Percentiles rank a stretch among this genome's conserved stretches.
Evolutionary conservation across 2,113 vertebrate genomes (phyloP).

Genomic region (Hyaena hyaena): DNA sequence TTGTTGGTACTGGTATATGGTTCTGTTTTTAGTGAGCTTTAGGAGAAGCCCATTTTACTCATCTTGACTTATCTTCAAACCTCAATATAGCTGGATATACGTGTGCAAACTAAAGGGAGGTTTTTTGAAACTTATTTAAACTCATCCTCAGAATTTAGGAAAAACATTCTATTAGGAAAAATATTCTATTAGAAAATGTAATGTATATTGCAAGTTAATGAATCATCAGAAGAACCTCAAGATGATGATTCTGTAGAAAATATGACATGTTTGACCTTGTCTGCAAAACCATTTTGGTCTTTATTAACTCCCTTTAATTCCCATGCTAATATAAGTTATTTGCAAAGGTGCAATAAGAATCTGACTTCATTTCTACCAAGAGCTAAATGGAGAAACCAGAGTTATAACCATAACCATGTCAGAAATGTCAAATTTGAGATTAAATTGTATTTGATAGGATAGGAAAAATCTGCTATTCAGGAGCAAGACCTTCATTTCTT

Average conservation of each 20-base stretch:
- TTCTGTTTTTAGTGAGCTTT: background rate
- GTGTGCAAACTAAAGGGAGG: background rate
- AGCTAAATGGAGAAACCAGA: background rate
- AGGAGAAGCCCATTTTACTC: background rate
- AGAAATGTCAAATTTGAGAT: background rate
- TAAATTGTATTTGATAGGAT: background rate
- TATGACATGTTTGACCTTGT: background rate
- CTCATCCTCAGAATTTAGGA: background rate
- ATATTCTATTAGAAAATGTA: background rate
- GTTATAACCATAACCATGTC: background rate
- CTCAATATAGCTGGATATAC: background rate
- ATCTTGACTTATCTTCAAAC: background rate
- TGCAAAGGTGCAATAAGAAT: background rate
- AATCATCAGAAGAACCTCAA: background rate
- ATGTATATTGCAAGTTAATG: background rate
- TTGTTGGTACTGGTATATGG: background rate
- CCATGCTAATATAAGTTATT: background rate
- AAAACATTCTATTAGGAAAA: background rate
- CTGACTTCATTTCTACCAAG: background rate
- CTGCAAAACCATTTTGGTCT: background rate
- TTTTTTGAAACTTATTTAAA: background rate
- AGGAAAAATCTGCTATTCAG: background rate
- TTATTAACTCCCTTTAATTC: background rate
- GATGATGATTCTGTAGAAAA: conserved; percentile 33
- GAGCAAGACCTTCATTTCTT: background rate